phyloP scores from a whole-genome alignment of 2,797 vertebrate species.

The Sebastes hubbsi region DNA sequence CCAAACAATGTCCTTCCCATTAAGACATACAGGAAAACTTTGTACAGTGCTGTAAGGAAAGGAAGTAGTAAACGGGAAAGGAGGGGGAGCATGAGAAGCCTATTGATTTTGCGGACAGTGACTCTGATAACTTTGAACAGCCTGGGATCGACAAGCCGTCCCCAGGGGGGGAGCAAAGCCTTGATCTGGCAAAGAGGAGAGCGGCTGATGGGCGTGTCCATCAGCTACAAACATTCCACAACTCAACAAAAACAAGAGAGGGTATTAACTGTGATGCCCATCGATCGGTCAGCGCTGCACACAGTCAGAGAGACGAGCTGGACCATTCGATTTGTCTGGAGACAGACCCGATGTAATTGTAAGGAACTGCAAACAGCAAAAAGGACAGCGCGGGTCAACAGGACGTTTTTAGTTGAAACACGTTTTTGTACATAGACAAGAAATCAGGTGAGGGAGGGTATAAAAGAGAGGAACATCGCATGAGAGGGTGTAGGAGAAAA shows the following conservation, averaged over 20 bases:
- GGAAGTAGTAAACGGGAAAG: constrained; percentile 25
- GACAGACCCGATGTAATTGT: constrained; percentile 56
- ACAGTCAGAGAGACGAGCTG: constrained; percentile 58
- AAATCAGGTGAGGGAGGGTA: constrained; percentile 13
- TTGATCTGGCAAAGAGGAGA: constrained; percentile 44
- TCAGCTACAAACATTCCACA: constrained; percentile 67
- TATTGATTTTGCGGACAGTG: constrained; percentile 70
- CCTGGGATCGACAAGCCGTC: constrained; percentile 69
- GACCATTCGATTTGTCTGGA: constrained; percentile 67
- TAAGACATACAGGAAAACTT: constrained; percentile 64
- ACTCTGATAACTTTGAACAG: constrained; percentile 79
- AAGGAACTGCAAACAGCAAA: constrained; percentile 51
- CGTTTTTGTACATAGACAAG: constrained; percentile 51
- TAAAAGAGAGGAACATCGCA: constrained; percentile 16
- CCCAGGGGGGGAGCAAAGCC: constrained; percentile 35
- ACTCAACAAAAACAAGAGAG: constrained; percentile 69
- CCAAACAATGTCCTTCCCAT: constrained; percentile 46
- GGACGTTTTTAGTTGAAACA: constrained; percentile 40
- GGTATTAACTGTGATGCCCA: constrained; percentile 76
- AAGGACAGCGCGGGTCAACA: constrained; percentile 64
- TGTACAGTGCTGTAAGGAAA: constrained; percentile 42
- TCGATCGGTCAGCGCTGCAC: constrained; percentile 65
- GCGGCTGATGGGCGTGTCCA: constrained; percentile 50
- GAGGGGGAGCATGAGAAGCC: constrained; percentile 13
- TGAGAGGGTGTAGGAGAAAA: constrained; percentile 43